These are phyloP conservation scores for Coenobita brevimanus DNA, from an alignment of 1,140 invertebrate species.

Conservation along the genomic window DNA sequence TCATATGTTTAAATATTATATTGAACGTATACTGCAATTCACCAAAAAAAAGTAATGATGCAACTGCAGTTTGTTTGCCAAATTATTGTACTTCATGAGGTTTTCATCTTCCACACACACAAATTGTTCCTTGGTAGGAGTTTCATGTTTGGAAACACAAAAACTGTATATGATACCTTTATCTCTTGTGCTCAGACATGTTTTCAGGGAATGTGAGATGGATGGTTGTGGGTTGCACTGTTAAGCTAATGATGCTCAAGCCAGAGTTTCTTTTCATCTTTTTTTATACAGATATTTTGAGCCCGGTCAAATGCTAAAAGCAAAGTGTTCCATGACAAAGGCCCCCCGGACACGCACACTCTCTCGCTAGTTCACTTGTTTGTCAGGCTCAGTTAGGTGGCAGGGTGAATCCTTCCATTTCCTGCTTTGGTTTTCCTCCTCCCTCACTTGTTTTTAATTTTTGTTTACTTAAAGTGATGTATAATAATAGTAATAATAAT, in stretches of 20 bases:
- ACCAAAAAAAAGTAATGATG: neutral
- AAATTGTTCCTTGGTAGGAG: too few relatives aligned
- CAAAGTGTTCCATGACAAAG: slow-evolving; percentile 61
- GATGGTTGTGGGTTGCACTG: slow-evolving; percentile 4
- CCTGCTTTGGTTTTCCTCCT: slow-evolving; percentile 2
- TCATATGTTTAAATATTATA: slow-evolving; percentile 35
- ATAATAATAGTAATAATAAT: neutral
- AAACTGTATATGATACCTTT: too few relatives aligned
- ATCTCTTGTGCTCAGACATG: too few relatives aligned
- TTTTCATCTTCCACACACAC: too few relatives aligned
- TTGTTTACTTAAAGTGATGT: neutral
- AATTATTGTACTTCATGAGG: too few relatives aligned
- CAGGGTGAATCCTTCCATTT: slow-evolving; percentile 48
- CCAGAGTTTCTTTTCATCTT: slow-evolving; percentile 1
- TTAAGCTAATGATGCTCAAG: slow-evolving; percentile 35
- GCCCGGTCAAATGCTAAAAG: neutral
- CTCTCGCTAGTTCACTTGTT: slow-evolving; percentile 68
- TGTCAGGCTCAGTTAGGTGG: slow-evolving; percentile 62
- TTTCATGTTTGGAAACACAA: too few relatives aligned
- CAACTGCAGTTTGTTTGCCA: too few relatives aligned
- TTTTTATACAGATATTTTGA: too few relatives aligned
- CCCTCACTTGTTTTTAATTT: neutral
- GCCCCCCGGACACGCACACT: slow-evolving; percentile 65
- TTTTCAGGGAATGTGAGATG: slow-evolving; percentile 10
- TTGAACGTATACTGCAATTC: slow-evolving; percentile 9